Evolutionary conservation across 2,113 vertebrate species (phyloP).

Genomic region (Lipotes vexillifer): DNA sequence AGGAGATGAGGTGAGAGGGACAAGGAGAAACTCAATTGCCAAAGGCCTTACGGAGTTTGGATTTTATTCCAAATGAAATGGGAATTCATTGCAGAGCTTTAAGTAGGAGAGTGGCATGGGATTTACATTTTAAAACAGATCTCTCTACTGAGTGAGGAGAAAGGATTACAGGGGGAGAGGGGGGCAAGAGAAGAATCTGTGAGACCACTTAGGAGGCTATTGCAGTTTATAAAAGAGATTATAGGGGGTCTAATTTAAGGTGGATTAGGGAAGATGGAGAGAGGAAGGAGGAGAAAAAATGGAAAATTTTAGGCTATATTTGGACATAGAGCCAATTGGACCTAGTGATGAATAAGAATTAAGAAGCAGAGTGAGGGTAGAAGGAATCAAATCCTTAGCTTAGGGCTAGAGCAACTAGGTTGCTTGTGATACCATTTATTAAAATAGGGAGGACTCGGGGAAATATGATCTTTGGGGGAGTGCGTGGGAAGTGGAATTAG

Average conservation of each 20-base stretch:
- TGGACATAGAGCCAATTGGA: background rate
- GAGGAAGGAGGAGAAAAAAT: background rate
- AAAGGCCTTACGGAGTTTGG: background rate
- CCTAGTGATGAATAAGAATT: background rate
- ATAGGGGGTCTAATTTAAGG: background rate
- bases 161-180: background rate
- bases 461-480: background rate
- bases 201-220: background rate
- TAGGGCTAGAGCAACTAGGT: background rate
- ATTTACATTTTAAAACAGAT: background rate
- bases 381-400: background rate
- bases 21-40: rapidly evolving
- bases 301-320: background rate
- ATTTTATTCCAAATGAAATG: constrained; percentile 5
- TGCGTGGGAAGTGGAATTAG: rapidly evolving
- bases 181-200: background rate
- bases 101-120: background rate
- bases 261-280: background rate
- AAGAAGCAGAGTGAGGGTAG: background rate
- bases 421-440: background rate
- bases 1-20: background rate
- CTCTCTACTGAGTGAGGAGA: background rate
- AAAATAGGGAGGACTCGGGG: background rate
- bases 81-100: background rate
- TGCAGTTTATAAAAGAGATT: background rate